These are phyloP conservation scores for Benthosema pterotum DNA, from an alignment of 2,797 vertebrate species.

Conservation along the genomic window DNA sequence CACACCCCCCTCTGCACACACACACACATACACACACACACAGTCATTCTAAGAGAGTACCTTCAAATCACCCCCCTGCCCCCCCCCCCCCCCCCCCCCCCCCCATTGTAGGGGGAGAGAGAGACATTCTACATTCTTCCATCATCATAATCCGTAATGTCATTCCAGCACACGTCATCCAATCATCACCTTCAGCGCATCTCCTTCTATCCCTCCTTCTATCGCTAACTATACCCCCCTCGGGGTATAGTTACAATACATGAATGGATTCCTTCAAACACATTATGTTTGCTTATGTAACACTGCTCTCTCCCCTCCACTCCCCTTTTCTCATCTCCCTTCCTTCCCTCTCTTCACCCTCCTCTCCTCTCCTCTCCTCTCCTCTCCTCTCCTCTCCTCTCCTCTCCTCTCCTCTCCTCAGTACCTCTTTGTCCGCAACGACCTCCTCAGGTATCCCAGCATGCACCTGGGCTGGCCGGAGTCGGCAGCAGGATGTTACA, in stretches of 20 bases:
- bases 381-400: background rate
- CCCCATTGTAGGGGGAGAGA: too few relatives aligned
- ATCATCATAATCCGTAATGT: conserved; percentile 6
- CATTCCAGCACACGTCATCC: too few relatives aligned
- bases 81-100: too few relatives aligned
- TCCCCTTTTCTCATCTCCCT: conserved; percentile 2
- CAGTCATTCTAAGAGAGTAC: background rate
- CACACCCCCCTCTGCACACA: conserved; percentile 20
- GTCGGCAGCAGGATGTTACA: conserved; percentile 21
- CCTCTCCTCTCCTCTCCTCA: background rate
- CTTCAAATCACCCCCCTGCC: background rate
- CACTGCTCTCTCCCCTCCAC: background rate
- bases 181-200: too few relatives aligned
- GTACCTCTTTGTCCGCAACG: conserved; percentile 2
- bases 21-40: background rate
- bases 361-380: conserved; percentile 8
- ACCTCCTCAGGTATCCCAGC: conserved; percentile 39
- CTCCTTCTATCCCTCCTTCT: too few relatives aligned
- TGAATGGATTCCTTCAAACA: too few relatives aligned
- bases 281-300: too few relatives aligned
- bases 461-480: conserved; percentile 44
- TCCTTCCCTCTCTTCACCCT: background rate
- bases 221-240: too few relatives aligned
- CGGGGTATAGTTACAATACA: too few relatives aligned
- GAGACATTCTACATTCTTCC: background rate